Evolutionary conservation across 2,797 vertebrate genomes (phyloP), one percentile per base, ranked within the genome.

Genomic region (Dendrocincla fuliginosa): DNA sequence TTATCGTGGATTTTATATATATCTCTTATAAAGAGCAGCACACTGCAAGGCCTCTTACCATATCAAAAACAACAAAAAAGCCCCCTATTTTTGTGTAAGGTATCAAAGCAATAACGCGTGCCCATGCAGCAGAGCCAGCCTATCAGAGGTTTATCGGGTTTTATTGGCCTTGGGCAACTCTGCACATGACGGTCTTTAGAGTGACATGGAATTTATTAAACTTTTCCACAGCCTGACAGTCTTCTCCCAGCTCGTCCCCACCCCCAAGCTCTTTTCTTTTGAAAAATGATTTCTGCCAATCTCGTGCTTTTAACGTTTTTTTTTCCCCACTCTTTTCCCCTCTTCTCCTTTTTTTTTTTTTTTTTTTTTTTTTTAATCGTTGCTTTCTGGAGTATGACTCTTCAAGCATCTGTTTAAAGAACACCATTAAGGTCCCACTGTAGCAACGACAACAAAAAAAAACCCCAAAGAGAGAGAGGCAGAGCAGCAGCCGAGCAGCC

Each of bases 121-220:
- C 55, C 52, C 41, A 81, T 77, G 92, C 95, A 86, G 92, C 52
- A 3, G 73, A 95, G 94, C 64, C n/a, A 56, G 87, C 90, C 94
- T 96, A 93, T 96, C 92, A 88, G 95, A 93, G 95, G 35, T 92
- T 95, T 79, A 92, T 96, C 92, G 8, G 87, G 14, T 88, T 96
- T 95, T 95, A 95, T 94, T 92, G 96, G 96, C 96, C 95, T 93
- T 90, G 95, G 93, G 97, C 87, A 67, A 95, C 95, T 96, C 79
- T 69, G 95, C 89, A 85, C 95, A 95, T 82, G 55, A 76, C 11
- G 37, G 90, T 97, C 97, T 97, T 97, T 94, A 96, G 96, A 97
- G 91, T 96, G 97, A 97, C 92, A 78, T 94, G 94, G 95, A 96
- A 95, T 97, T 97, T 94, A 96, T 96, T 96, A 95, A 96, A 95